Conservation (phyloP, 2,113 vertebrate species). For the Alectura lathami region DNA sequence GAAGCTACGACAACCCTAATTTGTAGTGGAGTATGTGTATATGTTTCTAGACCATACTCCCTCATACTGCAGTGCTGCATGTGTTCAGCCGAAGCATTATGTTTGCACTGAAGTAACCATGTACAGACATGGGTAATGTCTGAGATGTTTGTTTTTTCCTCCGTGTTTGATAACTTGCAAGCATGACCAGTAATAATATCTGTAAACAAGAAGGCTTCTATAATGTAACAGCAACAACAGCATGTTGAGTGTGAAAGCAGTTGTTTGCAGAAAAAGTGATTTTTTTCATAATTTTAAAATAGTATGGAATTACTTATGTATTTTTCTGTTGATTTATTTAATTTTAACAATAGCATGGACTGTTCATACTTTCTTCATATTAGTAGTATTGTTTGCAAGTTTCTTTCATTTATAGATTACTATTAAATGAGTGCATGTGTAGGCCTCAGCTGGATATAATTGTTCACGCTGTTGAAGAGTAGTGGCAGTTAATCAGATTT, state of each 20-base stretch:
- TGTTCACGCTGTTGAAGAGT: not conserved
- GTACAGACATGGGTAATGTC: not conserved
- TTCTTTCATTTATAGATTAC: not conserved
- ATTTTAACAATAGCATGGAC: not conserved
- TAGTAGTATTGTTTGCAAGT: not conserved
- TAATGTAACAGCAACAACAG: not conserved
- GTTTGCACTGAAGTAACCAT: not conserved
- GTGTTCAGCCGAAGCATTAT: not conserved
- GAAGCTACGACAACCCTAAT: not conserved
- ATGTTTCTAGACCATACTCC: not conserved
- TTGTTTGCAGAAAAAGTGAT: not conserved
- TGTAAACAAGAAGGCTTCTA: not conserved
- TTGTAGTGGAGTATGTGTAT: not conserved
- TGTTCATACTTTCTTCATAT: not conserved
- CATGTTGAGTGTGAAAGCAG: accelerated
- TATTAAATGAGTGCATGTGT: not conserved
- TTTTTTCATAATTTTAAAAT: not conserved
- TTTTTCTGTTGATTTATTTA: not conserved
- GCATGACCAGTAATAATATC: not conserved
- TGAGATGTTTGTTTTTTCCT: not conserved
- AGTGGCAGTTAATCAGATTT: not conserved
- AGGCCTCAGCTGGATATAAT: not conserved
- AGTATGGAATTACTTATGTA: not conserved
- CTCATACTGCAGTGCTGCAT: not conserved
- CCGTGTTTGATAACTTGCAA: not conserved